These are phyloP conservation scores for Apomyelois bistriatella DNA, from an alignment of 2,888 invertebrate species.

Conservation along the genomic window DNA sequence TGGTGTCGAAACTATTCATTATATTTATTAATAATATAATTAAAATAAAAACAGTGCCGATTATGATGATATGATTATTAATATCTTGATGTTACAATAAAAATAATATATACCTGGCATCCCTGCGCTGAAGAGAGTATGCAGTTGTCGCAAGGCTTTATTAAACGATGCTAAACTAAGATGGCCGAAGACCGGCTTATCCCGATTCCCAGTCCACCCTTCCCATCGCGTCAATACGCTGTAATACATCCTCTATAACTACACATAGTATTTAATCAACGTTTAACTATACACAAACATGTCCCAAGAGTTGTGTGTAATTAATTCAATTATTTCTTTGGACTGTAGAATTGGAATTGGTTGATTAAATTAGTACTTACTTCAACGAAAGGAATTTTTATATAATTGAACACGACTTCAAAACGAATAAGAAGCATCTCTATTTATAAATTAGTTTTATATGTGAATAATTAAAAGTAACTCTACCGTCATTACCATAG, in stretches of 20 bases:
- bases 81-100: background rate
- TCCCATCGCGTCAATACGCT: conserved; percentile 59
- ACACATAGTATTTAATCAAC: conserved; percentile 1
- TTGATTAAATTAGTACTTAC: too few relatives aligned
- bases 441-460: too few relatives aligned
- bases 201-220: conserved; percentile 64
- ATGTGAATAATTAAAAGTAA: too few relatives aligned
- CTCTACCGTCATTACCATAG: background rate
- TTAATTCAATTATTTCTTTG: background rate
- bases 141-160: conserved; percentile 73
- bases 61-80: too few relatives aligned
- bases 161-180: conserved; percentile 72
- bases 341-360: too few relatives aligned
- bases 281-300: background rate
- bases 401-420: too few relatives aligned
- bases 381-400: too few relatives aligned
- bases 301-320: background rate
- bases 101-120: conserved; percentile 29
- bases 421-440: too few relatives aligned
- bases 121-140: conserved; percentile 45
- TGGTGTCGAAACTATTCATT: too few relatives aligned
- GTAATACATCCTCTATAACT: conserved; percentile 37
- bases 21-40: too few relatives aligned
- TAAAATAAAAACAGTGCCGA: too few relatives aligned
- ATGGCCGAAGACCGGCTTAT: conserved; percentile 76